Evolutionary conservation across 2,888 invertebrate genomes (phyloP).

Genomic region (Dryobota labecula): DNA sequence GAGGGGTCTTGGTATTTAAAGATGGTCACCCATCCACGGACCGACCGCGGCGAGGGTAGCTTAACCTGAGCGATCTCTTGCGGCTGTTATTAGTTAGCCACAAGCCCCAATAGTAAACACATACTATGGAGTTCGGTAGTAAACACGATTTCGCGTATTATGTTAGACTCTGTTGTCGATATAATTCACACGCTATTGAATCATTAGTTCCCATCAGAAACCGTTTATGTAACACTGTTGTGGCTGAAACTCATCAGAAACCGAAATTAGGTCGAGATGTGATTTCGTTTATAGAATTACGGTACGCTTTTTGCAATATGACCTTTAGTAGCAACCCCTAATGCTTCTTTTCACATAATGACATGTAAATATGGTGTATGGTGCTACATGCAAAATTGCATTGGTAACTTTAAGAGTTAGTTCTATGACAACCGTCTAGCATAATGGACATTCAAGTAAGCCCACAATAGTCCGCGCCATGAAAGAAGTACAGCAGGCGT

Average conservation of each 20-base stretch:
- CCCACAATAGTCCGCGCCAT: too few relatives aligned
- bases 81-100: too few relatives aligned
- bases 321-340: neutral
- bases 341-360: neutral
- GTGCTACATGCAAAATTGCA: neutral
- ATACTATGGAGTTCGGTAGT: neutral
- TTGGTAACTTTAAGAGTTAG: neutral
- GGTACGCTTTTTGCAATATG: neutral
- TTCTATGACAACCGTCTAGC: neutral
- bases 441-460: neutral
- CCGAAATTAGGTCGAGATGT: neutral
- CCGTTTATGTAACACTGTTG: conserved; percentile 14
- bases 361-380: neutral
- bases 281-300: conserved; percentile 7
- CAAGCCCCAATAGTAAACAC: too few relatives aligned
- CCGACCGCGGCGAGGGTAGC: too few relatives aligned
- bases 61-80: too few relatives aligned
- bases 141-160: neutral
- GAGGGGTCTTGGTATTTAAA: too few relatives aligned
- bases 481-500: too few relatives aligned
- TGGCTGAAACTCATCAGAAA: conserved; percentile 1
- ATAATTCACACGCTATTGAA: conserved; percentile 30
- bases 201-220: conserved; percentile 35
- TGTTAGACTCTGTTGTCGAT: neutral
- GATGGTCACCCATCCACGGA: too few relatives aligned